phyloP scores from a whole-genome alignment of 2,797 vertebrate genomes.

The Sebastes jordani region DNA sequence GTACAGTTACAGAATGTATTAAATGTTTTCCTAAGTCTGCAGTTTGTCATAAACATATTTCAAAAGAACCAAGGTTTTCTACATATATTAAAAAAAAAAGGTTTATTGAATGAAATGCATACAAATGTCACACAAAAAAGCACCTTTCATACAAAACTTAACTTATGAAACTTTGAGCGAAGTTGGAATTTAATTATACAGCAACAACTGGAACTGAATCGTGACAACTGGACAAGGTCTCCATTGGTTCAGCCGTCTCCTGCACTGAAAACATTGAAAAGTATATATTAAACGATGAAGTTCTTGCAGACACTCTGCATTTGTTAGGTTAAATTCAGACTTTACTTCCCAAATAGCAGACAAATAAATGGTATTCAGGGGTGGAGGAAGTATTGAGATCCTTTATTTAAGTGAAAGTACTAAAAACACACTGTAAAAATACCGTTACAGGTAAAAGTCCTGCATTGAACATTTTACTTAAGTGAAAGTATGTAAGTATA shows the following conservation, averaged over 20 bases:
- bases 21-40: constrained; percentile 78
- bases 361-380: neutral
- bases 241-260: constrained; percentile 73
- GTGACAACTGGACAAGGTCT: constrained; percentile 50
- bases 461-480: neutral
- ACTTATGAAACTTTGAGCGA: constrained; percentile 40
- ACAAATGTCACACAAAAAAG: constrained; percentile 74
- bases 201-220: constrained; percentile 32
- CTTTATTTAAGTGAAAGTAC: neutral
- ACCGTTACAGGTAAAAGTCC: neutral
- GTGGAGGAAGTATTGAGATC: neutral
- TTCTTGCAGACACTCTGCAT: neutral
- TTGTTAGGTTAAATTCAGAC: neutral
- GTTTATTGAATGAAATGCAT: constrained; percentile 81
- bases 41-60: neutral
- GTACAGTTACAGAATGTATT: constrained; percentile 79
- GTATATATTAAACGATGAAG: neutral
- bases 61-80: constrained; percentile 15
- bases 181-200: constrained; percentile 52
- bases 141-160: constrained; percentile 70
- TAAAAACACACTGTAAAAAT: neutral
- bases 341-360: neutral
- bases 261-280: constrained; percentile 64
- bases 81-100: constrained; percentile 48
- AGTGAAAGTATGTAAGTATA: neutral